Conservation (phyloP, 2,113 vertebrate genomes). For the Micronycteris hirsuta region DNA sequence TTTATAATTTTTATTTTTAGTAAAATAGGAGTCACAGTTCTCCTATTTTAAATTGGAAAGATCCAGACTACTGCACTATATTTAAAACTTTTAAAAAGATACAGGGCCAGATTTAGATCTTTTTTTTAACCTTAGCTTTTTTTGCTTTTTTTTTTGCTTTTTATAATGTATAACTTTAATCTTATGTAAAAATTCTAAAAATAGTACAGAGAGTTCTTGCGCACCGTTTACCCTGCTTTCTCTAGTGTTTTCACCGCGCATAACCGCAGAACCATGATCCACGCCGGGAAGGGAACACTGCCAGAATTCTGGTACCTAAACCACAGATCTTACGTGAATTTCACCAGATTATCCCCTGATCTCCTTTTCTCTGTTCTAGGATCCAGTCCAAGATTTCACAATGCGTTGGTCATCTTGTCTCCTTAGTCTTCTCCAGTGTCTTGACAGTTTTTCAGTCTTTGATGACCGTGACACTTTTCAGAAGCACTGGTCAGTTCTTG, state of each 20-base stretch:
- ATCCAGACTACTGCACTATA: neutral
- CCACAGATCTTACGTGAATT: rapidly evolving
- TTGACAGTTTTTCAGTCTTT: neutral
- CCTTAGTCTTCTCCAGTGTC: neutral
- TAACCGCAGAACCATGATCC: neutral
- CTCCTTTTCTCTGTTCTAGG: neutral
- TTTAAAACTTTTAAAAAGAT: conserved; percentile 7
- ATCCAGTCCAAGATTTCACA: neutral
- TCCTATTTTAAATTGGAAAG: conserved; percentile 26
- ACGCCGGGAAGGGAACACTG: neutral
- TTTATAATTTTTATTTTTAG: conserved; percentile 9
- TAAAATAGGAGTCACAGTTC: neutral
- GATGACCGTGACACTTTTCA: neutral
- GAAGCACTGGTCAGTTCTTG: neutral
- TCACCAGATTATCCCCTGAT: neutral
- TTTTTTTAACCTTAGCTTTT: neutral
- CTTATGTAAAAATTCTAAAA: neutral
- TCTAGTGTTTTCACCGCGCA: neutral
- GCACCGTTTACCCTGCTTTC: neutral
- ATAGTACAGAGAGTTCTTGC: neutral
- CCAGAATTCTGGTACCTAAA: neutral
- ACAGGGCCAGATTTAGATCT: neutral
- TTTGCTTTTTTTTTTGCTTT: neutral
- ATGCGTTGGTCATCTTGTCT: neutral
- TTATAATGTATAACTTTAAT: neutral